Evolutionary conservation across 2,113 vertebrate genomes (phyloP).

Genomic region (Phoenicopterus ruber): DNA sequence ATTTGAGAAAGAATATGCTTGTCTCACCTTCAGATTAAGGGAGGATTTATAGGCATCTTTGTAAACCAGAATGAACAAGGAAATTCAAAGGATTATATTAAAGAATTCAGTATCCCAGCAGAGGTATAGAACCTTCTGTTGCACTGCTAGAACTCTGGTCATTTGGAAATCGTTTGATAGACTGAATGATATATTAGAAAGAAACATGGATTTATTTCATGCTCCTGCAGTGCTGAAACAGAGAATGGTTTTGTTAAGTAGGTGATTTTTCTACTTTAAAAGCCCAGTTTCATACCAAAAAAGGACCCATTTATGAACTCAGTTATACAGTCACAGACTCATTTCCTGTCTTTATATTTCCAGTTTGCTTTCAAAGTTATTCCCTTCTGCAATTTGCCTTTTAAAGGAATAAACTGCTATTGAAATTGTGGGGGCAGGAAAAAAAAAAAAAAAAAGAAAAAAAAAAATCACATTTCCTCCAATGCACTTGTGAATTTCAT

Average conservation of each 20-base stretch:
- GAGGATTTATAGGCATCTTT: not conserved
- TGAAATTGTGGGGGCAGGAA: slow-evolving; percentile 56
- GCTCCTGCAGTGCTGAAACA: slow-evolving; percentile 57
- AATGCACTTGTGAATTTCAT: slow-evolving; percentile 68
- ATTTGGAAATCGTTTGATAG: slow-evolving; percentile 60
- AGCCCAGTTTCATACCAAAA: slow-evolving; percentile 67
- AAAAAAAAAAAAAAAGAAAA: slow-evolving; percentile 4
- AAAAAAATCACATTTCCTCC: slow-evolving; percentile 55
- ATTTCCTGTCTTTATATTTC: slow-evolving; percentile 74
- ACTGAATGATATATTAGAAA: slow-evolving; percentile 58
- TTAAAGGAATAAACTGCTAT: slow-evolving; percentile 66
- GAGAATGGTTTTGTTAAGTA: slow-evolving; percentile 65
- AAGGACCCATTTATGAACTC: slow-evolving; percentile 65
- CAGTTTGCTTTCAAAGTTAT: slow-evolving; percentile 68
- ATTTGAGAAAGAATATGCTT: not conserved
- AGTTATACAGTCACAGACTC: slow-evolving; percentile 66
- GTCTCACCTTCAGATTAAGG: not conserved
- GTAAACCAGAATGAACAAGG: not conserved
- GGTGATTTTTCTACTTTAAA: slow-evolving; percentile 65
- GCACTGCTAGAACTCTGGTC: not conserved
- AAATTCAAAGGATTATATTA: slow-evolving; percentile 21
- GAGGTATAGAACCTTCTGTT: slow-evolving; percentile 19
- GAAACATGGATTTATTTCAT: slow-evolving; percentile 68
- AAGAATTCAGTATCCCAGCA: not conserved
- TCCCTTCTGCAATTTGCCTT: slow-evolving; percentile 67